Evolutionary conservation across 2,113 vertebrate species (phyloP).

Genomic region (zebrafish (Danio rerio)): GRCz12tu NC_133179.1:2887001-2887500

Average conservation of each 20-base stretch:
- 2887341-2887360: not conserved
- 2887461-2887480: too few species aligned
- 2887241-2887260: not conserved
- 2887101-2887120: not conserved
- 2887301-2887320: not conserved
- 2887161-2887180: not conserved
- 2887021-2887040: not conserved
- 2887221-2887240: not conserved
- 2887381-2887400: too few species aligned
- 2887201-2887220: constrained; percentile 3
- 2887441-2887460: too few species aligned
- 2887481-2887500: too few species aligned
- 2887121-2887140: not conserved
- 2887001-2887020: not conserved
- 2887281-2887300: not conserved
- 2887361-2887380: too few species aligned
- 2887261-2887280: not conserved
- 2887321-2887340: constrained; percentile 5
- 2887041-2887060: not conserved
- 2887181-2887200: not conserved
- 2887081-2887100: constrained; percentile 23
- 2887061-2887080: constrained; percentile 21
- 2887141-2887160: not conserved
- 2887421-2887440: too few species aligned
- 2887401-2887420: too few species aligned